These are phyloP conservation scores for Protonemura montana DNA, from an alignment of 2,888 invertebrate genomes.

Conservation along the genomic window DNA sequence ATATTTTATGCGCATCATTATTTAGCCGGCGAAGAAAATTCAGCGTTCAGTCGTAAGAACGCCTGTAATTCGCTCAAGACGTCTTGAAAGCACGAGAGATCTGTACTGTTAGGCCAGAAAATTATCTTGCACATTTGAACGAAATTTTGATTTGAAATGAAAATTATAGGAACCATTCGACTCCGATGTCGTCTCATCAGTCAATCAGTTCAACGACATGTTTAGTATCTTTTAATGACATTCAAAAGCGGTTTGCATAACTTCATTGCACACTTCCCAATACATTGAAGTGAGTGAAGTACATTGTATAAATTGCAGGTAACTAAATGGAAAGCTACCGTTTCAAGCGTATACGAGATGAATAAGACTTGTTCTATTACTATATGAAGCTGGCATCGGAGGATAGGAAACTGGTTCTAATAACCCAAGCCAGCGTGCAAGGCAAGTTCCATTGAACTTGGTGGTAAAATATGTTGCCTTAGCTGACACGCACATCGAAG, in stretches of 20 bases:
- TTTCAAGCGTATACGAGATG: background rate
- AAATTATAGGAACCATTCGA: too few relatives aligned
- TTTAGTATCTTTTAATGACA: background rate
- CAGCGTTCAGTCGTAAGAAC: too few relatives aligned
- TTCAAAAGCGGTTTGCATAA: background rate
- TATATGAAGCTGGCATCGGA: background rate
- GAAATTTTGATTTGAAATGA: background rate
- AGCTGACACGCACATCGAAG: background rate
- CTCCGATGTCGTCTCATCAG: too few relatives aligned
- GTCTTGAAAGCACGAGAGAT: too few relatives aligned
- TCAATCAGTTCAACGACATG: background rate
- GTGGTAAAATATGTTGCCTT: slow-evolving; percentile 16
- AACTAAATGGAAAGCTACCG: background rate
- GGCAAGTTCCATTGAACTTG: slow-evolving; percentile 25
- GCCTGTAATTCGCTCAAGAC: too few relatives aligned
- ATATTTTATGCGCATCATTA: too few relatives aligned
- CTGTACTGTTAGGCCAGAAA: too few relatives aligned
- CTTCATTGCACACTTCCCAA: background rate
- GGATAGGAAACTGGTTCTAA: slow-evolving; percentile 27
- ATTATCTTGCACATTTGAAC: background rate
- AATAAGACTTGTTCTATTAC: slow-evolving; percentile 14
- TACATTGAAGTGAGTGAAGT: background rate
- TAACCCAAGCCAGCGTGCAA: background rate
- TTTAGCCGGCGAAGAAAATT: too few relatives aligned
- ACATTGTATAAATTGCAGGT: background rate